A percentile compares a stretch with the other conserved stretches of the same genome.
Evolutionary conservation across 1,140 invertebrate species (phyloP).

Genomic region (Drosophila jambulina): DNA sequence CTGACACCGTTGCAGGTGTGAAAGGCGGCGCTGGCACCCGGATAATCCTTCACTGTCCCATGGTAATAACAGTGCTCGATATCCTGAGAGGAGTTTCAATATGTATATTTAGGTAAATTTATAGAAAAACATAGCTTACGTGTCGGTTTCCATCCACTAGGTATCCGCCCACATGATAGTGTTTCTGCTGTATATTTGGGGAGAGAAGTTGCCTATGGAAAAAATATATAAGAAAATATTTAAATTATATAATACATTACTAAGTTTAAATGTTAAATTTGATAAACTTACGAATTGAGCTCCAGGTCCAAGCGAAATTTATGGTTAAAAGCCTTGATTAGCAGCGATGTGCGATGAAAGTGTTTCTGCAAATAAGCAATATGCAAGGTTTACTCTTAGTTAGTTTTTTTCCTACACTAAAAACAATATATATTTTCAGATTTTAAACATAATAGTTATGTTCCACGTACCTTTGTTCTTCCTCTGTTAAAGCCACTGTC

Average conservation of each 20-base stretch:
- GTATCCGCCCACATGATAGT: constrained; percentile 89
- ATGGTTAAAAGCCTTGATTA: constrained; percentile 98
- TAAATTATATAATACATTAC: neutral
- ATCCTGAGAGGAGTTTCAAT: constrained; percentile 87
- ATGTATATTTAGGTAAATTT: neutral
- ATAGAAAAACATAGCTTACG: constrained; percentile 61
- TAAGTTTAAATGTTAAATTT: neutral
- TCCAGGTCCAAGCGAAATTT: constrained; percentile 97
- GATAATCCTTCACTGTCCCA: constrained; percentile 97
- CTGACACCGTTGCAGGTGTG: constrained; percentile 98
- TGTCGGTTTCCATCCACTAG: constrained; percentile 83
- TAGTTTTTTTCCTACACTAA: neutral
- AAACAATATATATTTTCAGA: neutral
- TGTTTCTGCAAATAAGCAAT: constrained; percentile 92
- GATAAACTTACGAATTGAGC: constrained; percentile 95
- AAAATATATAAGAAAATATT: constrained; percentile 28
- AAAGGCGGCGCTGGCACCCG: constrained; percentile 97
- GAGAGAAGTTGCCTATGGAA: constrained; percentile 91
- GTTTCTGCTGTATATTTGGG: constrained; percentile 93
- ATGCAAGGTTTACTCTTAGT: neutral
- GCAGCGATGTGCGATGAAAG: constrained; percentile 95
- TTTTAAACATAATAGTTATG: neutral
- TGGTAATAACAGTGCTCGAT: constrained; percentile 99
- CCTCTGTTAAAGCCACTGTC: constrained; percentile 81
- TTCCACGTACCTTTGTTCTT: constrained; percentile 73